Evolutionary conservation across 2,888 invertebrate genomes (phyloP), one percentile per base, ranked within the genome.

Genomic region (Tetheella fluctuosa): DNA sequence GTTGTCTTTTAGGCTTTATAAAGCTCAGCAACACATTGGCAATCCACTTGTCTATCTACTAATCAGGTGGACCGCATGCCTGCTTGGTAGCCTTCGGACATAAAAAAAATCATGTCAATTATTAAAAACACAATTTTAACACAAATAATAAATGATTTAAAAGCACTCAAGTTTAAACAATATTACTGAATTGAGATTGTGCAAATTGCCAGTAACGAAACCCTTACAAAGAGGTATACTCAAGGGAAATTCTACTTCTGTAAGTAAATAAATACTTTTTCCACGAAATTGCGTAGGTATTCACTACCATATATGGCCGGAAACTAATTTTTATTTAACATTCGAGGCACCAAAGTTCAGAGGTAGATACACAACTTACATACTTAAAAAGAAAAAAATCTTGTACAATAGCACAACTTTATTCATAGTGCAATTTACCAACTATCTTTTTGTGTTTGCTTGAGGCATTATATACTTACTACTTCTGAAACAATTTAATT

Each of bases 211-310:
- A n/a, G 48, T 20, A 48, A 48, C 10, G 2, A 20, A 48, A 48
- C 48, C 42, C 17, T 48, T 34, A 20, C 10, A 20, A 48, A 48
- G 48, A 7, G 20, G 10, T 8, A 48, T 17, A 48, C 48, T 48
- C 48, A 48, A 48, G 48, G 48, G 48, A 48, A 48, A 48, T 48
- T 20, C 48, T 20, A 48, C 10, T 48, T 48, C 20, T 39, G 48
- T 48, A 48, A 48, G 48, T 48, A 48, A 48, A 48, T 48, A 48
- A 48, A 48, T 20, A 48, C 20, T 17, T 48, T 2, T 48, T 20
- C 20, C 20, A 48, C 20, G 20, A 48, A 48, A 20, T 48, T 20
- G 17, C 20, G 20, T 20, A n/a, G n/a, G n/a, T n/a, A 48, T 48
- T 48, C 48, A 17, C 10, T 48, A 20, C 48, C 20, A 10, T 48